Base-by-base conservation (phyloP, 2,888 invertebrate species). In the Parasteatoda lunata region DNA sequence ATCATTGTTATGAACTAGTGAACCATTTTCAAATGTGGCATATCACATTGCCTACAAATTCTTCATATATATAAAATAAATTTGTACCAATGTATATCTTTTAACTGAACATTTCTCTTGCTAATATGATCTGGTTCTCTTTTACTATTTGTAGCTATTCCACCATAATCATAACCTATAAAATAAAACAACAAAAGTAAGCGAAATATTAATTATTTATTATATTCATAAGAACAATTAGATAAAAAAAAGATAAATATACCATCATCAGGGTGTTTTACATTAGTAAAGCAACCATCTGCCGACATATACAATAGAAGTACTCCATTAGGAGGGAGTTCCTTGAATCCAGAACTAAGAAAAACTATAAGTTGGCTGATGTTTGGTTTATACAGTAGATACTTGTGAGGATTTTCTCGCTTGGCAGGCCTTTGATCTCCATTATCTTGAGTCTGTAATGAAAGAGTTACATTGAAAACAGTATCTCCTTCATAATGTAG, bases 401-500 rank as follows among this genome's bases (percentile, higher is more conserved):
- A 98, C 93, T 98, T 98, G 93, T 98, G 98, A 68, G 98, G 98
- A 93, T 98, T 98, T 92, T 97, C 96, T 91, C 96, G 93, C 92
- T 95, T 94, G 84, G 93, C 65, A 52, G 89, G 83, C 66, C 91
- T 89, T 90, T 93, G 92, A 90, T 94, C 95, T 64, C 95, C 95
- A 92, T 96, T 96, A 92, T 96, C 96, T 91, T 93, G 91, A 65
- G 88, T 76, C 77, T 83, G 72, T 9, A 80, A 71, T 59, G 7
- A 66, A 59, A 72, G 11, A 73, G 15, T 8, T 8, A 59, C 9
- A 59, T 13, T 59, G 8, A 30, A 30, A 30, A 30, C 30, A 30
- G 30, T 30, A 30, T 30, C 30, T 30, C 2, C 30, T 30, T 30
- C 2, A 2, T 30, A 30, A 30, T 30, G 30, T 30, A 30, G 30